Conservation (phyloP, 2,113 vertebrate genomes). For the Eira barbara region DNA sequence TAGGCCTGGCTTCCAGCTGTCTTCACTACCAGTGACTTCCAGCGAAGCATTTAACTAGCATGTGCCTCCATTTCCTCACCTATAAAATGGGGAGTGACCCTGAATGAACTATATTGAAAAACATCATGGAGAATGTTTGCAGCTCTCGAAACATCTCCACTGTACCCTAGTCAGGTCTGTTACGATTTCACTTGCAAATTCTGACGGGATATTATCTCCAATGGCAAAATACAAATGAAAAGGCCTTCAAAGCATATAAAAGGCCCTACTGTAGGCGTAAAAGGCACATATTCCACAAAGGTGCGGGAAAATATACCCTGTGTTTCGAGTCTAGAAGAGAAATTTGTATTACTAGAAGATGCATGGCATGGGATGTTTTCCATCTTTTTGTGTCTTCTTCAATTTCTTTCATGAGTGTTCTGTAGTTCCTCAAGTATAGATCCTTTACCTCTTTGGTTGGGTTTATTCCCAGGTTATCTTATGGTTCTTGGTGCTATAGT, state of each 20-base stretch:
- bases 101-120: not conserved
- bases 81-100: not conserved
- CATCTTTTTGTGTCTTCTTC: too few relatives aligned
- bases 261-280: not conserved
- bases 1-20: not conserved
- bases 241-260: not conserved
- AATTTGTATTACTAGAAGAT: not conserved
- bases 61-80: not conserved
- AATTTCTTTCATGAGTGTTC: too few relatives aligned
- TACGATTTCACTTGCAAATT: constrained; percentile 32
- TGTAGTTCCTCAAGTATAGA: too few relatives aligned
- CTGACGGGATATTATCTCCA: not conserved
- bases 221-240: not conserved
- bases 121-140: not conserved
- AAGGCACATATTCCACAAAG: not conserved
- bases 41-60: not conserved
- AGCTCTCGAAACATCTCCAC: not conserved
- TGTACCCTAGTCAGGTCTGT: not conserved
- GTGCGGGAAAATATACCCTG: not conserved
- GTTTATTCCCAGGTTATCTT: too few relatives aligned
- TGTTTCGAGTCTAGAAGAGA: not conserved
- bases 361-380: not conserved
- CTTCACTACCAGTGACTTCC: not conserved
- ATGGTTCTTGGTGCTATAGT: too few relatives aligned
- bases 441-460: too few relatives aligned